phyloP scores from a whole-genome alignment of 2,797 vertebrate species.

The Acipenser transmontanus region DNA sequence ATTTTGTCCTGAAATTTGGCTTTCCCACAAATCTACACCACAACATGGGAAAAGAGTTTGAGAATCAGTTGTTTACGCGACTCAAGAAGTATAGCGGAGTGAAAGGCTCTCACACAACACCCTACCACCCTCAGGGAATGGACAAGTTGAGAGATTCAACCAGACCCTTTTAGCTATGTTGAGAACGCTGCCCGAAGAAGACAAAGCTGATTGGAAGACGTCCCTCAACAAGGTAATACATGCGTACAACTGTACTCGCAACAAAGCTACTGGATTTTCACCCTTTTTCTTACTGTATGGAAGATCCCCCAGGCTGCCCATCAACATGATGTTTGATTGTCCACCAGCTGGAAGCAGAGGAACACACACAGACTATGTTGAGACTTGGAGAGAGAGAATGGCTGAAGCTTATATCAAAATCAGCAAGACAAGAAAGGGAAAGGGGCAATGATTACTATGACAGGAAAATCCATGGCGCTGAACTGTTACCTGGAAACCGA shows the following conservation, averaged over 20 bases:
- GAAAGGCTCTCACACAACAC: too few relatives aligned
- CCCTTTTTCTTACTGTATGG: conserved; percentile 16
- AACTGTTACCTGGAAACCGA: conserved; percentile 18
- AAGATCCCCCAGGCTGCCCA: conserved; percentile 4
- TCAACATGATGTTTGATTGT: conserved; percentile 12
- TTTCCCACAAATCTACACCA: too few relatives aligned
- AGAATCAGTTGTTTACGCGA: too few relatives aligned
- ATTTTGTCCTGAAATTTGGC: too few relatives aligned
- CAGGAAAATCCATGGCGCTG: too few relatives aligned
- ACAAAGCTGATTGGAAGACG: conserved; percentile 17
- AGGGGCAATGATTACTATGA: too few relatives aligned
- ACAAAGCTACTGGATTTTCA: conserved; percentile 11
- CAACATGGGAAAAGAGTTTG: too few relatives aligned
- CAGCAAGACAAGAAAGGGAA: too few relatives aligned
- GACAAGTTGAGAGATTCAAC: conserved; percentile 18
- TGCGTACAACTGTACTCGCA: conserved; percentile 12
- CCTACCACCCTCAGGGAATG: conserved; percentile 6
- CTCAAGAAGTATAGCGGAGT: too few relatives aligned
- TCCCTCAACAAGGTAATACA: conserved; percentile 16
- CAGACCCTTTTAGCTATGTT: conserved; percentile 24
- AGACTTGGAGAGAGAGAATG: too few relatives aligned
- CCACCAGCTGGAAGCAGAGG: not conserved
- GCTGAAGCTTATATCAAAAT: too few relatives aligned
- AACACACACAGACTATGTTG: too few relatives aligned
- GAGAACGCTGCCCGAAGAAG: conserved; percentile 13